Evolutionary conservation across 1,140 invertebrate species (phyloP), one percentile per base, ranked within the genome.

Genomic region (Ceratosolen fusciceps): DNA sequence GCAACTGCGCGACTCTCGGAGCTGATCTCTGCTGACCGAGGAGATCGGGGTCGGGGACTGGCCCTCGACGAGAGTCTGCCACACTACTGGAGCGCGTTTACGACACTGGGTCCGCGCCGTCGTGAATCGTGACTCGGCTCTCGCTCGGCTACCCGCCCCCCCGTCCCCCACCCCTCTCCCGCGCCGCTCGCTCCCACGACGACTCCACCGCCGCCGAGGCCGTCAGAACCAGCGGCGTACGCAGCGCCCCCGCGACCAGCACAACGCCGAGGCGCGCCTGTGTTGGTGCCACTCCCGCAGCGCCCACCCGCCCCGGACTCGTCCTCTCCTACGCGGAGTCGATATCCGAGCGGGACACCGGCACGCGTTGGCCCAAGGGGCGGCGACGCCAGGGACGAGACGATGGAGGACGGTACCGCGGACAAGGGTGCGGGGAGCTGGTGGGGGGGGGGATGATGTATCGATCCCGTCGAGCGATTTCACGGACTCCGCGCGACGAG

Each of bases 311-410:
- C 54, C 2, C 14, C 62, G 8, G 26, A n/a, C n/a, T 60, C 31
- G 60, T 37, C 26, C 60, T 34, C 26, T 65, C 39, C 16, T 26
- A 9, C 37, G 68, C 26, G 4, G 21, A 77, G 75, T 77, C 75
- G 68, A 77, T 77, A 77, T 65, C 67, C 47, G n/a, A 77, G 75
- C 65, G 75, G 39, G 56, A 70, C 70, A 37, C 75, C 75, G 75
- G 75, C 52, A n/a, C 52, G 14, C 49, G 39, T 43, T 43, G 39
- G 39, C 39, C 39, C 5, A 43, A 12, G 39, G 39, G 39, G 12
- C 39, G 39, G 39, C 5, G 39, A 43, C 39, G 39, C 5, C 39
- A 5, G 39, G 39, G 39, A 43, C 12, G 5, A 7, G 39, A 43
- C 5, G 39, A 43, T 5, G 39, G 39, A 12, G 39, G 39, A 43